phyloP scores from a whole-genome alignment of 2,888 invertebrate genomes.

The Deroplatys truncata region DNA sequence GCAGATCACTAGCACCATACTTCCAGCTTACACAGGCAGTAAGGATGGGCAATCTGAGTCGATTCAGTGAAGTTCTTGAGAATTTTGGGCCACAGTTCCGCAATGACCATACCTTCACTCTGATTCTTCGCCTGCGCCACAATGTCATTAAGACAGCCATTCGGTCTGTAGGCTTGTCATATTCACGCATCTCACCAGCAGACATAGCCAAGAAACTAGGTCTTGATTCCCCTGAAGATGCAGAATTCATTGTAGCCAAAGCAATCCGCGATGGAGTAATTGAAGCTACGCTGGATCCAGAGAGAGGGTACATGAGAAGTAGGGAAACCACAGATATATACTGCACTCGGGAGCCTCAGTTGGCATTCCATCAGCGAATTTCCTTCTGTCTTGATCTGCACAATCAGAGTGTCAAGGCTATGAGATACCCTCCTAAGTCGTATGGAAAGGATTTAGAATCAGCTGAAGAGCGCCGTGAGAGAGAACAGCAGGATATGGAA shows the following conservation, averaged over 20 bases:
- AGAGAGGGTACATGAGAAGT: constrained; percentile 93
- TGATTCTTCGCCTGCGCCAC: constrained; percentile 92
- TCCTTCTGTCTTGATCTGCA: constrained; percentile 96
- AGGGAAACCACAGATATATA: constrained; percentile 97
- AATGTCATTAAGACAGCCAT: constrained; percentile 99
- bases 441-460: constrained; percentile 98
- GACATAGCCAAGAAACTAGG: constrained; percentile 94
- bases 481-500: constrained; percentile 97
- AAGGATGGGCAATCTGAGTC: constrained; percentile 87
- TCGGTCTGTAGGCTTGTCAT: constrained; percentile 91
- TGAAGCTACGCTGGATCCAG: constrained; percentile 94
- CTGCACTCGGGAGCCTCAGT: constrained; percentile 91
- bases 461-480: constrained; percentile 91
- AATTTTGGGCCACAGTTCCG: constrained; percentile 90
- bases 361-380: constrained; percentile 95
- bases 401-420: constrained; percentile 98
- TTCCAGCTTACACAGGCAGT: constrained; percentile 97
- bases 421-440: constrained; percentile 98
- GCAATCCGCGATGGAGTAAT: constrained; percentile 98
- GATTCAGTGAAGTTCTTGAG: constrained; percentile 89
- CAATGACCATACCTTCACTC: constrained; percentile 89
- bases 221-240: constrained; percentile 93
- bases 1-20: constrained; percentile 89
- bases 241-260: constrained; percentile 98
- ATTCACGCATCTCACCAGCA: constrained; percentile 90